Conservation (phyloP, 1,140 invertebrate species). For the Thalassaphorura encarpata region DNA sequence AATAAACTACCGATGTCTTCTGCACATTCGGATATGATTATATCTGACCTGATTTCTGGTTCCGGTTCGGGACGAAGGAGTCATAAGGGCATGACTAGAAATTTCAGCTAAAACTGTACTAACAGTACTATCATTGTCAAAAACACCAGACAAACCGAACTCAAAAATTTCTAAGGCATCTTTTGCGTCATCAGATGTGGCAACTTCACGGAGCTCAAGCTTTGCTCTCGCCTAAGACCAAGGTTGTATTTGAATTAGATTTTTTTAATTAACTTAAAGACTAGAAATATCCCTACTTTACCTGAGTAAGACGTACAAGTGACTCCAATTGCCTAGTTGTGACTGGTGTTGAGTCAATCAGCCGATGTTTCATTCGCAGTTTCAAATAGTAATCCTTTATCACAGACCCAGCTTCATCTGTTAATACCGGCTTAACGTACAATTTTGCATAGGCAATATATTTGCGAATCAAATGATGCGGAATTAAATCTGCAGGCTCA, state of each 20-base stretch:
- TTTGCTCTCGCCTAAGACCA: conserved; percentile 64
- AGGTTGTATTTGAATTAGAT: conserved; percentile 1
- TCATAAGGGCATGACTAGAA: too few relatives aligned
- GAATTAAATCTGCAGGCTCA: conserved; percentile 58
- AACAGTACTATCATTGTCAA: conserved; percentile 55
- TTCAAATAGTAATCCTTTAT: conserved; percentile 75
- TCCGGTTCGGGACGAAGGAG: conserved; percentile 2
- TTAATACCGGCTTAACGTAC: conserved; percentile 73
- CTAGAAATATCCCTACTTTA: conserved; percentile 34
- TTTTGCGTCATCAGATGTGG: conserved; percentile 64
- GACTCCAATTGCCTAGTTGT: conserved; percentile 79
- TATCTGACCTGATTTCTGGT: conserved; percentile 6
- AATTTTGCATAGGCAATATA: conserved; percentile 85
- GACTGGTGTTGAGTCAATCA: conserved; percentile 54
- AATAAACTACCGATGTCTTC: not conserved
- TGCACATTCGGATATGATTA: not conserved
- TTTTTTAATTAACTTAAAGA: conserved; percentile 1
- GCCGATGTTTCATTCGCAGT: conserved; percentile 56
- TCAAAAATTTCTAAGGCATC: conserved; percentile 79
- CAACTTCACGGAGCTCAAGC: conserved; percentile 67
- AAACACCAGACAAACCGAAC: conserved; percentile 66
- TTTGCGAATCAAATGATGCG: conserved; percentile 65
- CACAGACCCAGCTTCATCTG: conserved; percentile 52
- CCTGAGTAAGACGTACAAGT: conserved; percentile 73
- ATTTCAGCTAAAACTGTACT: not conserved